Base-by-base conservation (phyloP, 2,113 vertebrate genomes). In the Thymallus thymallus region DNA sequence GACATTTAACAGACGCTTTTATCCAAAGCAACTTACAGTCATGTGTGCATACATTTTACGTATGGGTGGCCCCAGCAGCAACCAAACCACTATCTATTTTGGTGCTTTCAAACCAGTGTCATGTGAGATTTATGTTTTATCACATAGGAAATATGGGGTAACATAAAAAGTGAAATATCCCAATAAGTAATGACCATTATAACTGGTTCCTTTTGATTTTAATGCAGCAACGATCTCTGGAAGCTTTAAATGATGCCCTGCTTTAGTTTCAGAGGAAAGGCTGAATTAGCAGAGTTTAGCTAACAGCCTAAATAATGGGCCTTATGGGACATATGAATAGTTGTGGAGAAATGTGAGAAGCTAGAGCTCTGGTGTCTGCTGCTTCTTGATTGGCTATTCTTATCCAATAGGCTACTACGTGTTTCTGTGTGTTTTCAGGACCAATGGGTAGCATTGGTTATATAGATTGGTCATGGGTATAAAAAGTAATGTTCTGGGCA, bases 401-500 rank as follows among this genome's bases (percentile, higher is more conserved):
- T 16, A 66, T 9, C 62, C 26, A 64, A 64, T 26, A 14, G 26
- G 24, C 4, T 13, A 64, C 62, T 64, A 13, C 26, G 2, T 13
- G 14, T 64, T 13, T 66, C 64, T 60, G n/a, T 60, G 29, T 35
- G 29, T 35, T 32, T 32, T 20, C 64, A 66, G 64, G 18, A 66
- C 64, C 23, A 30, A 30, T 68, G 65, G 18, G 32, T 45, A 45
- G 65, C 29, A 32, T 68, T 22, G 88, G 82, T 83, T 85, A 83
- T 86, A 87, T 80, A 73, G 61, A 41, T 80, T 29, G 76, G 82
- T 89, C 85, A 85, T 83, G 79, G 84, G 76, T 86, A 88, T 87
- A 85, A 86, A 69, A 88, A 82, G 71, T 85, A 48, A 72, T 81
- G 85, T 87, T 87, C 84, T 87, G 79, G 48, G 82, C 83, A 77